Conservation (phyloP, 2,797 vertebrate genomes). For the Mormyrops boulengeri region DNA sequence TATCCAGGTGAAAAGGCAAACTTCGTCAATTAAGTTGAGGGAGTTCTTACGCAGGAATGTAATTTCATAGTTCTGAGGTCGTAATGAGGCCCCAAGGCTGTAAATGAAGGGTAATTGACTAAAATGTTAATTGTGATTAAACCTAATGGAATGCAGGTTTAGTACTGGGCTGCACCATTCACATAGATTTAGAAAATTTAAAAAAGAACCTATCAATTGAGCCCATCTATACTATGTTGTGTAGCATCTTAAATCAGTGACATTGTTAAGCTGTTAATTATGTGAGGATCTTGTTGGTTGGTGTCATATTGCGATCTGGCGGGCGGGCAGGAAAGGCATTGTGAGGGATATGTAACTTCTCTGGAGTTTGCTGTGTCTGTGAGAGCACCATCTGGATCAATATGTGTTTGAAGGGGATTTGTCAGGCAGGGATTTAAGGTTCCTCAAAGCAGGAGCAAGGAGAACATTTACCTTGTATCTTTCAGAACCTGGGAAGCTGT, state of each 20-base stretch:
- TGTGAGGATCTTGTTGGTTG: background rate
- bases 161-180: background rate
- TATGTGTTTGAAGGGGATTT: slow-evolving; percentile 35
- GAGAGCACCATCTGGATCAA: slow-evolving; percentile 39
- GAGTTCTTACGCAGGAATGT: background rate
- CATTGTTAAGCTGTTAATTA: background rate
- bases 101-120: background rate
- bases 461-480: slow-evolving; percentile 25
- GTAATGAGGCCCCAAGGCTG: background rate
- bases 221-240: background rate
- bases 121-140: background rate
- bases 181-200: background rate
- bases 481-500: background rate
- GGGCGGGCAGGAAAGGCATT: slow-evolving; percentile 49
- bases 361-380: slow-evolving; percentile 35
- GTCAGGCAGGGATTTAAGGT: slow-evolving; percentile 33
- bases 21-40: slow-evolving; percentile 7
- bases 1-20: slow-evolving; percentile 10
- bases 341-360: slow-evolving; percentile 58
- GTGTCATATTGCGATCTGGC: background rate
- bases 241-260: background rate
- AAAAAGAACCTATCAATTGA: background rate
- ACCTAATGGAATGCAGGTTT: background rate
- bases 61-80: background rate
- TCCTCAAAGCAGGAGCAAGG: slow-evolving; percentile 23